phyloP scores from a whole-genome alignment of 2,797 vertebrate genomes.

The Chromobotia macracanthus region DNA sequence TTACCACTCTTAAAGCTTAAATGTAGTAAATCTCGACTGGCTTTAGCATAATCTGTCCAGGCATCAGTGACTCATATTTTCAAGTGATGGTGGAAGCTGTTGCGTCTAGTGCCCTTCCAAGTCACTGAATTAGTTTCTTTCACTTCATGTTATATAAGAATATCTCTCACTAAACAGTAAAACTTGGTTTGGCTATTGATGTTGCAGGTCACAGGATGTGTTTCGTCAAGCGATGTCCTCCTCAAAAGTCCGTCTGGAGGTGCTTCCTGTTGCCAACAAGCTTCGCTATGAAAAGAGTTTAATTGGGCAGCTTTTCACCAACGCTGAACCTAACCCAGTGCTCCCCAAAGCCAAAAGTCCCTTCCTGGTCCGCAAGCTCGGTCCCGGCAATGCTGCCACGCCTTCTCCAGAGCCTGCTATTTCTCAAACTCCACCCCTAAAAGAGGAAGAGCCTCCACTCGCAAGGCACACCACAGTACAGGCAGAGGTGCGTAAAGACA shows the following conservation, averaged over 20 bases:
- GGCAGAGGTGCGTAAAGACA: slow-evolving; percentile 35
- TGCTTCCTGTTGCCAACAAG: slow-evolving; percentile 80
- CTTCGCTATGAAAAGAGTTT: slow-evolving; percentile 87
- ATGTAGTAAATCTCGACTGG: too few species aligned
- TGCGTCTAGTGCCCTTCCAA: background rate
- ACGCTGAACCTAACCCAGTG: slow-evolving; percentile 58
- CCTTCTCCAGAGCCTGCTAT: slow-evolving; percentile 36
- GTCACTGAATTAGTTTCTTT: background rate
- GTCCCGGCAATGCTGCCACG: background rate
- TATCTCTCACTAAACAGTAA: background rate
- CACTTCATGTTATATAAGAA: background rate
- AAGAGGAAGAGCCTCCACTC: slow-evolving; percentile 44
- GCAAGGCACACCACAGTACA: slow-evolving; percentile 38
- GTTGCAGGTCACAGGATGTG: slow-evolving; percentile 82
- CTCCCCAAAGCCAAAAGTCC: slow-evolving; percentile 73
- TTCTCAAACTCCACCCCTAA: slow-evolving; percentile 6
- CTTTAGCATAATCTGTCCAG: background rate
- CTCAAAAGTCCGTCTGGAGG: slow-evolving; percentile 74
- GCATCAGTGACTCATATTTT: background rate
- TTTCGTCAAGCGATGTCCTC: slow-evolving; percentile 89
- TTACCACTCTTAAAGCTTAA: too few species aligned
- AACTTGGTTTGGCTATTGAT: background rate
- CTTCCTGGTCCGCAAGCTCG: slow-evolving; percentile 56
- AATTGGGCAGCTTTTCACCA: slow-evolving; percentile 81
- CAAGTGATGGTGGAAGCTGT: slow-evolving; percentile 1